phyloP scores from a whole-genome alignment of 2,797 vertebrate species.

The Channallabes apus region DNA sequence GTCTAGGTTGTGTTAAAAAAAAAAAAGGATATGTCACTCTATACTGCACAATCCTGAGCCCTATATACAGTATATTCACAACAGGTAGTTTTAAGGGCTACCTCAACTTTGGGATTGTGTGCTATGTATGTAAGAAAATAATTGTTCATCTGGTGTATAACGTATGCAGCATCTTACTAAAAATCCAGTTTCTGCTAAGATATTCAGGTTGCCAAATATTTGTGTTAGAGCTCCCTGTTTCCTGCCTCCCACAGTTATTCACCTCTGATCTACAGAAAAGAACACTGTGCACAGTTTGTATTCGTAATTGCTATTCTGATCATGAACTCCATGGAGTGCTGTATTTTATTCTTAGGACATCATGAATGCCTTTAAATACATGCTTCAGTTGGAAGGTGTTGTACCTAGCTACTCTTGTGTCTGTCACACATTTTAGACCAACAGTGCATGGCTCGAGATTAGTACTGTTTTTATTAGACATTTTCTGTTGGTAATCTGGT shows the following conservation, averaged over 20 bases:
- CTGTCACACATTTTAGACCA: neutral
- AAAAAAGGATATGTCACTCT: too few species aligned
- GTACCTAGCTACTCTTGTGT: slow-evolving; percentile 4
- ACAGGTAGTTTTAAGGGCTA: too few species aligned
- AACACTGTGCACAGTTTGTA: slow-evolving; percentile 22
- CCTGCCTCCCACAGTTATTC: neutral
- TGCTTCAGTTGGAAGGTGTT: slow-evolving; percentile 3
- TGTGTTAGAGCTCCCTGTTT: slow-evolving; percentile 9
- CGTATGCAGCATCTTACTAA: neutral
- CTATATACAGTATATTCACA: too few species aligned
- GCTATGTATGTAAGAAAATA: neutral
- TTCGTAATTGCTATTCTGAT: slow-evolving; percentile 42
- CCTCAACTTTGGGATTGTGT: neutral
- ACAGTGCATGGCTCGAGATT: neutral
- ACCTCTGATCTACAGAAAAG: neutral
- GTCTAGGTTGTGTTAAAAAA: too few species aligned
- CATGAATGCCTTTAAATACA: slow-evolving; percentile 21
- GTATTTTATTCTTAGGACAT: slow-evolving; percentile 22
- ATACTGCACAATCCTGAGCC: too few species aligned
- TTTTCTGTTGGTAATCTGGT: neutral
- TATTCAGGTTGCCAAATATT: slow-evolving; percentile 14
- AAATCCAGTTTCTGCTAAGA: neutral
- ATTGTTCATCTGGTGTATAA: neutral
- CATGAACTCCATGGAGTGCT: slow-evolving; percentile 8
- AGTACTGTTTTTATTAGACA: neutral